phyloP scores from a whole-genome alignment of 2,797 vertebrate genomes.

The Sparus aurata region DNA sequence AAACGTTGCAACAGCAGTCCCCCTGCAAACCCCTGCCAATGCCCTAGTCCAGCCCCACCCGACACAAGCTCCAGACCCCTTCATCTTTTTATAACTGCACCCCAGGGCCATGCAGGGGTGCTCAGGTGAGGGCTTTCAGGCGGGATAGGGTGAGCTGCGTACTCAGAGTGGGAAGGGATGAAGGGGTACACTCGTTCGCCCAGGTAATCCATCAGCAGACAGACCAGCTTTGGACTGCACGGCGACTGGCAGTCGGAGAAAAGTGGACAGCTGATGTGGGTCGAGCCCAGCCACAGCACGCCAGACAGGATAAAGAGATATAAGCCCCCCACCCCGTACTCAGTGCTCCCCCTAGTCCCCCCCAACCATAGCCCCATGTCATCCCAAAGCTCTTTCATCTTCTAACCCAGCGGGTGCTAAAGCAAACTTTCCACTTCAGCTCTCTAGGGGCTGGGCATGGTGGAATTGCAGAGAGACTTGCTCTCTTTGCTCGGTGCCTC shows the following conservation, averaged over 20 bases:
- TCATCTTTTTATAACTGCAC: slow-evolving; percentile 85
- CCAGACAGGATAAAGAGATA: slow-evolving; percentile 89
- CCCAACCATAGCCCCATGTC: slow-evolving; percentile 73
- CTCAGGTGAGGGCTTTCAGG: slow-evolving; percentile 79
- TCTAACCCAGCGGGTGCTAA: slow-evolving; percentile 81
- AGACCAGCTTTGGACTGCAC: slow-evolving; percentile 82
- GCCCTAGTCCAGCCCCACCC: slow-evolving; percentile 58
- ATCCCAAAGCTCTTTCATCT: slow-evolving; percentile 86
- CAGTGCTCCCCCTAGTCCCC: slow-evolving; percentile 51
- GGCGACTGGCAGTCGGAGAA: slow-evolving; percentile 73
- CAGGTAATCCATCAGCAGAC: slow-evolving; percentile 88
- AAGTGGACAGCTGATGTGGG: slow-evolving; percentile 83
- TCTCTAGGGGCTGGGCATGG: slow-evolving; percentile 74
- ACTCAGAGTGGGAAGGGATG: slow-evolving; percentile 60
- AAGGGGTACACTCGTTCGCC: slow-evolving; percentile 67
- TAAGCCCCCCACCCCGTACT: slow-evolving; percentile 68
- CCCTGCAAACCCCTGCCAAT: slow-evolving; percentile 56
- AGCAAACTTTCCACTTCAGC: slow-evolving; percentile 87
- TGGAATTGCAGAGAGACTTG: slow-evolving; percentile 68
- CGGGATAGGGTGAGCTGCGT: slow-evolving; percentile 40
- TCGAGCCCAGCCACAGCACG: slow-evolving; percentile 75
- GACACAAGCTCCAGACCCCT: slow-evolving; percentile 64
- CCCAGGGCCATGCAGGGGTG: slow-evolving; percentile 70
- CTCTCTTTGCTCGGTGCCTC: slow-evolving; percentile 59
- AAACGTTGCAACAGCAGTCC: slow-evolving; percentile 67